Evolutionary conservation across 2,888 invertebrate species (phyloP), one percentile per base, ranked within the genome.

Genomic region (Leptodirus hochenwartii): DNA sequence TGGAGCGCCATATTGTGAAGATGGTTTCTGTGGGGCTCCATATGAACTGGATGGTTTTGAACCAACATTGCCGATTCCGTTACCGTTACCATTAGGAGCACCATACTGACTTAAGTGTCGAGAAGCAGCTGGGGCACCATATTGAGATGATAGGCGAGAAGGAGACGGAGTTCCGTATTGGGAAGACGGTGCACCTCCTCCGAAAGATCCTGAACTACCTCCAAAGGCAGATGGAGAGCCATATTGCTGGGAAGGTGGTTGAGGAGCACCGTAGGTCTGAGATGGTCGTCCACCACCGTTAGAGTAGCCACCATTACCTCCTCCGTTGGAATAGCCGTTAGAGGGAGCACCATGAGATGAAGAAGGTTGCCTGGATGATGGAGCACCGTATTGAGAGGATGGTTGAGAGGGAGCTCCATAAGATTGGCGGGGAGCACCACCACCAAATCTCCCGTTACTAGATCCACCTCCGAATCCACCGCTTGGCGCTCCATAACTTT

Each of bases 331-430:
- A n/a, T n/a, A n/a, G n/a, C n/a, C n/a, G n/a, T n/a, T n/a, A n/a
- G n/a, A n/a, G n/a, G n/a, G n/a, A n/a, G n/a, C n/a, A n/a, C n/a
- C n/a, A n/a, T n/a, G n/a, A n/a, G n/a, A n/a, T n/a, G n/a, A n/a
- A n/a, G n/a, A n/a, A n/a, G n/a, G n/a, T n/a, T n/a, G n/a, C n/a
- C n/a, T n/a, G n/a, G n/a, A n/a, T n/a, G n/a, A n/a, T n/a, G n/a
- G n/a, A n/a, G n/a, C n/a, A n/a, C n/a, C n/a, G n/a, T n/a, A n/a
- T n/a, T 8, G 8, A 20, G 20, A 8, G 8, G 20, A 20, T 61
- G 22, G 22, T 3, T 28, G 24, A 17, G 29, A 33, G 17, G 39
- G 37, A 3, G 62, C 46, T 15, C 65, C 64, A 40, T 67, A 67
- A 42, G 54, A 46, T 8, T n/a, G 8, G 8, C 8, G 9, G 9